Evolutionary conservation across 2,797 vertebrate genomes (phyloP).

Genomic region (Spheniscus humboldti): DNA sequence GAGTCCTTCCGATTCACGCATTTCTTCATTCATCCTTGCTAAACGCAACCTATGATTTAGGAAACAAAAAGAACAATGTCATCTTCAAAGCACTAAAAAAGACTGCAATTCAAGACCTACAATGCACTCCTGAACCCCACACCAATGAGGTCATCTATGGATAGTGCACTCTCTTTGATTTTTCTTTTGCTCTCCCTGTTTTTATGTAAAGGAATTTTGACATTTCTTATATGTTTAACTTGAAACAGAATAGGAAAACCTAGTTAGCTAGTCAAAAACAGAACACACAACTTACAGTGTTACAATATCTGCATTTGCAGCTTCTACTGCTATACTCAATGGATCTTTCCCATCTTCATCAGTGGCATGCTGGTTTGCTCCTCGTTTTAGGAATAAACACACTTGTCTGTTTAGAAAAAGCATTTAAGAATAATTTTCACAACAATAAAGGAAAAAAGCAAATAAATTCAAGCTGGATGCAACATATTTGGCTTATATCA

Average conservation of each 20-base stretch:
- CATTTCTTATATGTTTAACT: background rate
- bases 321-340: constrained; percentile 90
- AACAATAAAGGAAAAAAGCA: background rate
- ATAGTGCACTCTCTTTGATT: background rate
- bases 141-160: background rate
- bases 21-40: constrained; percentile 99
- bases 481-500: background rate
- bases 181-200: background rate
- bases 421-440: background rate
- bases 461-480: background rate
- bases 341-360: constrained; percentile 94
- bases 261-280: background rate
- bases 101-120: background rate
- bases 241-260: background rate
- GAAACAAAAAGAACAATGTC: background rate
- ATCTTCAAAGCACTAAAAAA: background rate
- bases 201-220: background rate
- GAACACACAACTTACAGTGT: constrained; percentile 82
- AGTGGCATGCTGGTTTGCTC: constrained; percentile 94
- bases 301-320: constrained; percentile 97
- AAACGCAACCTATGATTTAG: constrained; percentile 83
- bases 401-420: constrained; percentile 83
- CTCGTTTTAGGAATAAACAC: constrained; percentile 96
- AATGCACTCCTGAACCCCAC: background rate
- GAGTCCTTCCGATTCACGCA: constrained; percentile 95